Conservation (phyloP, 2,888 invertebrate species). For the Microplitis deprimator region DNA sequence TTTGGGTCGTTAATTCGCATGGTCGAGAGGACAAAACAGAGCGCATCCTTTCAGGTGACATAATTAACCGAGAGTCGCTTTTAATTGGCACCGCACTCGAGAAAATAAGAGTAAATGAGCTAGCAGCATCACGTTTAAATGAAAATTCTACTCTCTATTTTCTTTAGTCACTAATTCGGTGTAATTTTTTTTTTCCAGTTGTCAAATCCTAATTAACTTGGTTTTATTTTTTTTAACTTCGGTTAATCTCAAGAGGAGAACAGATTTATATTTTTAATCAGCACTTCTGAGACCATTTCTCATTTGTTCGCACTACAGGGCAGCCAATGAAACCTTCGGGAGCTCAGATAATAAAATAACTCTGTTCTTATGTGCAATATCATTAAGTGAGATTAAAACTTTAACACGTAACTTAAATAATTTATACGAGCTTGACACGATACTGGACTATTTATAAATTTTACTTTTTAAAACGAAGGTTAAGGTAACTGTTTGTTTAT, state of each 20-base stretch:
- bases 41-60: slow-evolving; percentile 16
- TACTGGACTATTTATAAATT: background rate
- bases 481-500: background rate
- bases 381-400: background rate
- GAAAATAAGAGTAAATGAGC: background rate
- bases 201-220: background rate
- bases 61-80: slow-evolving; percentile 3
- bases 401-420: background rate
- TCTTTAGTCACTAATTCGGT: background rate
- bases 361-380: no score
- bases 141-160: background rate
- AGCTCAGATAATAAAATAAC: no score
- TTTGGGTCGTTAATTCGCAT: background rate
- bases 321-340: no score
- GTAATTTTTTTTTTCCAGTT: slow-evolving; percentile 2
- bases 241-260: background rate
- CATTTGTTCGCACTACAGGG: background rate
- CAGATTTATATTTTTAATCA: background rate
- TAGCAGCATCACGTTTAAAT: background rate
- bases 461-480: background rate
- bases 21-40: background rate
- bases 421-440: background rate
- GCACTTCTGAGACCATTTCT: background rate
- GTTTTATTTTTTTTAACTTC: slow-evolving; percentile 1
- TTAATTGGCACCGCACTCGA: slow-evolving; percentile 10